A percentile compares a stretch with the other conserved stretches of the same genome.
Evolutionary conservation across 2,888 invertebrate genomes (phyloP).

Genomic region (Idaea biselata): DNA sequence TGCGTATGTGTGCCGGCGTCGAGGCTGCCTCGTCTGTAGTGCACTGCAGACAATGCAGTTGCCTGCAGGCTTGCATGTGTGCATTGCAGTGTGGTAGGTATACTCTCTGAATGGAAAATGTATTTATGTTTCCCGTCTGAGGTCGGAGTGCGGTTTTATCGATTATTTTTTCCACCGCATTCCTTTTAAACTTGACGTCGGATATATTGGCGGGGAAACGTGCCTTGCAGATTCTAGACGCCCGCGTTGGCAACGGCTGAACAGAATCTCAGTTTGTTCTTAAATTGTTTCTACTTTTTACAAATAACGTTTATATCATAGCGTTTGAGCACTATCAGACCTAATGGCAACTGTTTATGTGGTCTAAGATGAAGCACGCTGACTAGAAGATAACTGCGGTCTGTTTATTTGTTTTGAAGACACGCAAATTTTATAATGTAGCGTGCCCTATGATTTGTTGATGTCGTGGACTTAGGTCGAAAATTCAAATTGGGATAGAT

Average conservation of each 20-base stretch:
- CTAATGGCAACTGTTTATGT: too few relatives aligned
- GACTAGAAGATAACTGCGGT: too few relatives aligned
- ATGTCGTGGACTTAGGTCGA: too few relatives aligned
- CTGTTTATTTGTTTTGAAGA: too few relatives aligned
- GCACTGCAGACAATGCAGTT: conserved; percentile 51
- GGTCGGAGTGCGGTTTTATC: conserved; percentile 52
- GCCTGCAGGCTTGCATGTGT: conserved; percentile 44
- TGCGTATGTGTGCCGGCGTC: conserved; percentile 44
- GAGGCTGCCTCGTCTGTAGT: conserved; percentile 29
- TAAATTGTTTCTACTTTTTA: not conserved
- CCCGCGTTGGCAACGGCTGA: conserved; percentile 28
- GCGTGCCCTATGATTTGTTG: too few relatives aligned
- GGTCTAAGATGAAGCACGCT: too few relatives aligned
- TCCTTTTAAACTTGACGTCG: conserved; percentile 33
- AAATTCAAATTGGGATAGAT: too few relatives aligned
- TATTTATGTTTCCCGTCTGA: conserved; percentile 50
- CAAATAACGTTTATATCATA: too few relatives aligned
- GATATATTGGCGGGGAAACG: conserved; percentile 40
- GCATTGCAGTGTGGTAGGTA: conserved; percentile 38
- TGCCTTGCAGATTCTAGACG: conserved; percentile 30
- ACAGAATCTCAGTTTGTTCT: conserved; percentile 33
- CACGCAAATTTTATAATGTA: too few relatives aligned
- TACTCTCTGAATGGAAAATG: conserved; percentile 64
- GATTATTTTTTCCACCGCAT: conserved; percentile 53
- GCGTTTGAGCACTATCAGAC: too few relatives aligned